Evolutionary conservation across 2,113 vertebrate species (phyloP).

Genomic region (Colius striatus): DNA sequence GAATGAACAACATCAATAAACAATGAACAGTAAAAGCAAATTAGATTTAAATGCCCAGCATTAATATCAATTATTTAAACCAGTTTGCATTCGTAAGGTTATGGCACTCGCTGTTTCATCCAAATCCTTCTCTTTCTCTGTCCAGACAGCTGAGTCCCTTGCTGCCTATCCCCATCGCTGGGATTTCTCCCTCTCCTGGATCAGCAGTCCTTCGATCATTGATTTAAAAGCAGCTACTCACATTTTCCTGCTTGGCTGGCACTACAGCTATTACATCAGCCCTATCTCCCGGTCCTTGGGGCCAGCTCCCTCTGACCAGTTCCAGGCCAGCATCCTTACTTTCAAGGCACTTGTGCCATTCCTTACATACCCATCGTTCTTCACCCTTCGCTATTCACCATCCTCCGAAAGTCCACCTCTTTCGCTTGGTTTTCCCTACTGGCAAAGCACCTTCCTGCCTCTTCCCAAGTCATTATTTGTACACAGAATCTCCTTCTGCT

Average conservation of each 20-base stretch:
- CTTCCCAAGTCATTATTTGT: background rate
- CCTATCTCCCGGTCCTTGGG: background rate
- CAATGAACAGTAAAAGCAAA: background rate
- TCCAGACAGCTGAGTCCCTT: background rate
- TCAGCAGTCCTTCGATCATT: background rate
- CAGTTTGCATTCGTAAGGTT: background rate
- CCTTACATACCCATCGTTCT: background rate
- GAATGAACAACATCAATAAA: conserved; percentile 28
- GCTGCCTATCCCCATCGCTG: accelerated
- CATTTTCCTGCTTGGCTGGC: conserved; percentile 6
- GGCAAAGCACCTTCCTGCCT: background rate
- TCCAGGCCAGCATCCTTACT: background rate
- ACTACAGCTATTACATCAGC: conserved; percentile 39
- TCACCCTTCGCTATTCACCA: background rate
- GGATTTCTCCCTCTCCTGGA: background rate
- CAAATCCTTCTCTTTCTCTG: background rate
- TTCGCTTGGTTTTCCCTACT: background rate
- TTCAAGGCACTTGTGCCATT: background rate
- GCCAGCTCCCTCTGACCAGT: background rate
- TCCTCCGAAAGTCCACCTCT: background rate
- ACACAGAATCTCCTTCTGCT: background rate
- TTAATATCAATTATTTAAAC: background rate
- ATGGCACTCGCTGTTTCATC: background rate
- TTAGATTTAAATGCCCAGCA: background rate
- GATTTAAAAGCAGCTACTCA: background rate